Evolutionary conservation across 2,888 invertebrate species (phyloP), one percentile per base, ranked within the genome.

Genomic region (Polietes domitor): DNA sequence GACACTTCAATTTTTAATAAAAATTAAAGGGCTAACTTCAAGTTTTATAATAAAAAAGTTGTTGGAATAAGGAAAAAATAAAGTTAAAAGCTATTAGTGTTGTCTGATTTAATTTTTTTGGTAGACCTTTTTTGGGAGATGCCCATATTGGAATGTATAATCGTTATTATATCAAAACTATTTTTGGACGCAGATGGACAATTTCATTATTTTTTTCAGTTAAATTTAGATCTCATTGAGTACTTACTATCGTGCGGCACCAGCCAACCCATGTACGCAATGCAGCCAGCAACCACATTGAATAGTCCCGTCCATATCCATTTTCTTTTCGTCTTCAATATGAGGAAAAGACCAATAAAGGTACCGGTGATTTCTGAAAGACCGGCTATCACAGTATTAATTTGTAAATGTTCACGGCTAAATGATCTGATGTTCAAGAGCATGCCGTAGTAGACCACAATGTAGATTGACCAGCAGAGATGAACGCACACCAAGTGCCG

Each of bases 371-470:
- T 91, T 87, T 92, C 92, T 41, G 91, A 88, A 47, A 90, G 84
- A 81, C 92, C 93, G 47, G 93, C 93, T 24, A 93, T 86, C 5
- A 90, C 91, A 32, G 93, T 93, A 80, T 92, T 93, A 7, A 92
- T 87, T 80, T 91, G 92, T 26, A 93, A 88, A 86, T 93, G 92
- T 41, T 92, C 91, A 7, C 93, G 91, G 82, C 93, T 92, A 80
- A 93, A 92, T 24, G 92, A 91, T 55, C 93, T 92, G 28, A 93
- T 93, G 83, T 93, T 93, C 2, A 93, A 88, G 32, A 93, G 87
- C 89, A 92, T 92, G 76, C 93, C 93, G 81, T 93, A 93, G 87
- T 93, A 93, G 77, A 92, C 90, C n/a, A 91, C 90, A 63, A 92
- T 92, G 82, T 92, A 92, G 41, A 92, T 89, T 68, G 92, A 91